Conservation (phyloP, 53 echinoderm and acorn worm species). For the Arbacia lixula region DNA sequence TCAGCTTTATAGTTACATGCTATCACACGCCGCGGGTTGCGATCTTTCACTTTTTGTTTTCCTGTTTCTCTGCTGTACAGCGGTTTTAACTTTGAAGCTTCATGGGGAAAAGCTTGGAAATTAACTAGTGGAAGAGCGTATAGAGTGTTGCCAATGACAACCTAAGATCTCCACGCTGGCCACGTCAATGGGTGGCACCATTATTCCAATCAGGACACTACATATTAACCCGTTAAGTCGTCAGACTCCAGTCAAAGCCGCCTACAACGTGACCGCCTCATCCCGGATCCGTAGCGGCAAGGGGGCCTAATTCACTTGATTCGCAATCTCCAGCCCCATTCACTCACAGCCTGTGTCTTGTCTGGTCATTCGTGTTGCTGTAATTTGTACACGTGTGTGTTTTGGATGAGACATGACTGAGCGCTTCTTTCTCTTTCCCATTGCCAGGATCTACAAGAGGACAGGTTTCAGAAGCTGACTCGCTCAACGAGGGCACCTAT, state of each 20-base stretch:
- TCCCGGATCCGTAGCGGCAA: not conserved
- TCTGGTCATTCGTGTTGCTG: too few relatives aligned
- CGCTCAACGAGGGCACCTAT: conserved; percentile 15
- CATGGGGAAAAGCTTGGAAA: too few relatives aligned
- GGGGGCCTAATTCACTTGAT: conserved; percentile 18
- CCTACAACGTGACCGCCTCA: conserved; percentile 11
- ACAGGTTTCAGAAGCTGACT: conserved; percentile 5
- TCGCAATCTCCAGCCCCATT: not conserved
- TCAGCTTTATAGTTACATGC: too few relatives aligned
- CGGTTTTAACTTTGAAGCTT: too few relatives aligned
- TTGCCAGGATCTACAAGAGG: conserved; percentile 22
- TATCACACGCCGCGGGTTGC: too few relatives aligned
- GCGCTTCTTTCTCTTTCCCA: not conserved
- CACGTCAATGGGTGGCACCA: conserved; percentile 14
- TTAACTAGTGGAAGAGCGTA: too few relatives aligned
- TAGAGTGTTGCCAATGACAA: not conserved
- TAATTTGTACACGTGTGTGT: too few relatives aligned
- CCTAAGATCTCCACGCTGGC: conserved; percentile 3
- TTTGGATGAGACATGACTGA: conserved; percentile 21
- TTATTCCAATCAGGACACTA: conserved; percentile 4
- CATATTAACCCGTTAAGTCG: conserved; percentile 1
- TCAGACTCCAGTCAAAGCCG: too few relatives aligned
- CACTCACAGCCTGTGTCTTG: too few relatives aligned
- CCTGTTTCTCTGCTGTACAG: too few relatives aligned
- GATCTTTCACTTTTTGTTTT: too few relatives aligned